Evolutionary conservation across 2,888 invertebrate species (phyloP).

Genomic region (Rotaria socialis): DNA sequence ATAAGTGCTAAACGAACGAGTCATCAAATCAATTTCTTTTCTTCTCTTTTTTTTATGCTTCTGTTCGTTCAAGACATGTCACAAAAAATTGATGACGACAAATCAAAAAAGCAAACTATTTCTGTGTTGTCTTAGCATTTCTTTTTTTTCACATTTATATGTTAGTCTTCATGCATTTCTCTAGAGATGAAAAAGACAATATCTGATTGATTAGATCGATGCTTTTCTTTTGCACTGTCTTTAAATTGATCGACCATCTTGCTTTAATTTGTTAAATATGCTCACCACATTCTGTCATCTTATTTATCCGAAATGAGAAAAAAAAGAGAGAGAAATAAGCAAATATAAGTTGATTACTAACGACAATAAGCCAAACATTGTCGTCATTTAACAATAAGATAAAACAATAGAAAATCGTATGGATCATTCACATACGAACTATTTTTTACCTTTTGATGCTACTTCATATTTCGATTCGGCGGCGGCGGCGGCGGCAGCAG

Average conservation of each 20-base stretch:
- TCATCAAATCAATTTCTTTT: conserved; percentile 14
- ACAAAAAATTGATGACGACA: conserved; percentile 14
- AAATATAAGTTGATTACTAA: conserved; percentile 14
- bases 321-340: conserved; percentile 1
- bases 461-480: conserved; percentile 5
- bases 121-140: not conserved
- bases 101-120: conserved; percentile 8
- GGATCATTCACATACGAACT: conserved; percentile 12
- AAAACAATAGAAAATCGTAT: not conserved
- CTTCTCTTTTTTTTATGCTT: not conserved
- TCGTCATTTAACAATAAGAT: not conserved
- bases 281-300: conserved; percentile 14
- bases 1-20: conserved; percentile 8
- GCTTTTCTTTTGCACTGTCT: not conserved
- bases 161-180: not conserved
- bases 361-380: conserved; percentile 8
- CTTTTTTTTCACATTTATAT: not conserved
- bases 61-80: not conserved
- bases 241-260: conserved; percentile 2
- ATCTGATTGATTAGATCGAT: conserved; percentile 13
- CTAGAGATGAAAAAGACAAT: not conserved
- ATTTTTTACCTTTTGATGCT: conserved; percentile 3
- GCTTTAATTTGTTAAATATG: conserved; percentile 14
- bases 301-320: conserved; percentile 14
- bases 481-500: conserved; percentile 1